Percentiles rank a stretch among this genome's conserved stretches.
phyloP scores from a whole-genome alignment of 1,140 invertebrate genomes.

The Cepaea nemoralis region DNA sequence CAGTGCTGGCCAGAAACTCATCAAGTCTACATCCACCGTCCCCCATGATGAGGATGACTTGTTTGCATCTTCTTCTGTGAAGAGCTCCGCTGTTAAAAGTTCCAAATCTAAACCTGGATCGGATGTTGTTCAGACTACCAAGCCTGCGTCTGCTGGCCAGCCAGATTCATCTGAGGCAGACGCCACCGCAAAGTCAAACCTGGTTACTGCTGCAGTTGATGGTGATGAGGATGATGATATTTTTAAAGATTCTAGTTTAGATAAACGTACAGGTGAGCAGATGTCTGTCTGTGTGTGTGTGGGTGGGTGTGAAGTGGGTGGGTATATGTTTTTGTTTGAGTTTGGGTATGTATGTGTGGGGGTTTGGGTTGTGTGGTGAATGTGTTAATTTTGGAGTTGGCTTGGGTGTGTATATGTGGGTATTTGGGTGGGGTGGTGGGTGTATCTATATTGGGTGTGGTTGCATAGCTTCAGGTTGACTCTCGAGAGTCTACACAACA shows the following conservation, averaged over 20 bases:
- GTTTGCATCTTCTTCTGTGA: conserved; percentile 32
- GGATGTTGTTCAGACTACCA: neutral
- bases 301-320: too few species aligned
- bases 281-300: too few species aligned
- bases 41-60: conserved; percentile 32
- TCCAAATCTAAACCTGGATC: neutral
- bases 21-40: neutral
- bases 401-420: too few species aligned
- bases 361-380: too few species aligned
- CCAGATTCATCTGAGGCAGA: neutral
- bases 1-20: neutral
- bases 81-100: neutral
- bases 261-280: conserved; percentile 1
- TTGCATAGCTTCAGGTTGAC: too few species aligned
- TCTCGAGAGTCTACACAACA: too few species aligned
- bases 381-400: too few species aligned
- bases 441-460: too few species aligned
- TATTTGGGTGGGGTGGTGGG: too few species aligned
- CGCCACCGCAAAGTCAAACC: neutral
- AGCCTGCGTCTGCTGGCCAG: neutral
- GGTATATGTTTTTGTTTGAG: too few species aligned
- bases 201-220: neutral
- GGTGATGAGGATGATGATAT: conserved; percentile 30
- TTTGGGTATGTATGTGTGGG: too few species aligned
- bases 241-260: neutral